Conservation (phyloP, 2,888 invertebrate genomes). For the Clivina fossor region DNA sequence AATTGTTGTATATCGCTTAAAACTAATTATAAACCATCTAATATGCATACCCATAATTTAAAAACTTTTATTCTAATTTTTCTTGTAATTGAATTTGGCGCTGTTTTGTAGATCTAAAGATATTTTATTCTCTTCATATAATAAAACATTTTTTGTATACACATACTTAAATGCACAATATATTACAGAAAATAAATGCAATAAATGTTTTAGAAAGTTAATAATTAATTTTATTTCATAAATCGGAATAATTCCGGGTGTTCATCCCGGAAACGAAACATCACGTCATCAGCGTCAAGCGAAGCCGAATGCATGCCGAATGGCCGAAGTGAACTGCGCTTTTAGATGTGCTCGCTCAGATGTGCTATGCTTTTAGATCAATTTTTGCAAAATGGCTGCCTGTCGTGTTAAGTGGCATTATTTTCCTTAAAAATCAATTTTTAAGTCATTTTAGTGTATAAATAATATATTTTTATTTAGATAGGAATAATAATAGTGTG, state of each 20-base stretch:
- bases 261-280: slow-evolving; percentile 29
- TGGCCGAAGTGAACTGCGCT: slow-evolving; percentile 21
- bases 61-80: neutral
- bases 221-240: slow-evolving; percentile 8
- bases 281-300: slow-evolving; percentile 21
- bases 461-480: slow-evolving; percentile 21
- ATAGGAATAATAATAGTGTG: slow-evolving; percentile 10
- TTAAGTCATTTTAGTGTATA: slow-evolving; percentile 28
- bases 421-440: slow-evolving; percentile 25
- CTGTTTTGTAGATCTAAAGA: slow-evolving; percentile 18
- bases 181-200: neutral
- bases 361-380: slow-evolving; percentile 23
- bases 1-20: slow-evolving; percentile 24
- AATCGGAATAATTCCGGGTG: slow-evolving; percentile 20
- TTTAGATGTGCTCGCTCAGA: too few relatives aligned
- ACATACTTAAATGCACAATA: slow-evolving; percentile 6
- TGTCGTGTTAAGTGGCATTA: slow-evolving; percentile 26
- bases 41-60: slow-evolving; percentile 28
- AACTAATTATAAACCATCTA: slow-evolving; percentile 36
- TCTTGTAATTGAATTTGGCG: slow-evolving; percentile 14
- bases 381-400: slow-evolving; percentile 29
- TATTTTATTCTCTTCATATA: neutral
- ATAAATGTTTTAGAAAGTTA: neutral
- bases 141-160: neutral
- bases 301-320: neutral